Base-by-base conservation (phyloP, 2,797 vertebrate species). In the Eulemur mongoz region DNA sequence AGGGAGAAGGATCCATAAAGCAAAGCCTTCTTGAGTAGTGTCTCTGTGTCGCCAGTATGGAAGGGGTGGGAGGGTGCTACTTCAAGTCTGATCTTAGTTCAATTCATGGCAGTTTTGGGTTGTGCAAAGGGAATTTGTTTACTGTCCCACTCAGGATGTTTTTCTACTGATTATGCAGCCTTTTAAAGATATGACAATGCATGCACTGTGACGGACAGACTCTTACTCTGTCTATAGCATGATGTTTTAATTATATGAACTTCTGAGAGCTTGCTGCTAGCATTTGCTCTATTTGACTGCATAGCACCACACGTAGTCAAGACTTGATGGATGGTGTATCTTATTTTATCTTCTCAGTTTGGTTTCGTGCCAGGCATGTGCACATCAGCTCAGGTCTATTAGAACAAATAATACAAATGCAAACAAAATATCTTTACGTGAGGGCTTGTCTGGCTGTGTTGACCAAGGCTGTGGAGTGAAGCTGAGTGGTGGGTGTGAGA, bases 401-500 rank as follows among this genome's bases (percentile, higher is more conserved):
- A 79, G 45, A 43, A 52, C 32, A 59, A 7, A 23, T 45, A 22
- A 15, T 38, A 40, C 23, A 0, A 30, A 59, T 5, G 3, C 25
- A 50, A 32, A 65, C 79, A 78, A 10, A 73, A 43, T 48, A 10
- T 59, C n/a, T 0, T 32, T 65, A 0, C 17, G 0, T 18, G 48
- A 79, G 57, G 11, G 38, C 48, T 83, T 70, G 61, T 59, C 79
- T 72, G 75, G 30, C 22, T 38, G 18, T 8, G 17, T n/a, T 40
- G 23, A 23, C 32, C 4, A 32, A n/a, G 54, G 38, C 69, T 69
- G 38, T 32, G 72, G 30, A 17, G 6, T 80, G 2, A 15, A 3
- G 54, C 14, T 40, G 67, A 52, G 2, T 99, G 92, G 98, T 98
- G n/a, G 99, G 98, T 99, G 45, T 98, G 87, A 92, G 97, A 43